phyloP scores from a whole-genome alignment of 2,797 vertebrate species.

The Zalophus californianus region DNA sequence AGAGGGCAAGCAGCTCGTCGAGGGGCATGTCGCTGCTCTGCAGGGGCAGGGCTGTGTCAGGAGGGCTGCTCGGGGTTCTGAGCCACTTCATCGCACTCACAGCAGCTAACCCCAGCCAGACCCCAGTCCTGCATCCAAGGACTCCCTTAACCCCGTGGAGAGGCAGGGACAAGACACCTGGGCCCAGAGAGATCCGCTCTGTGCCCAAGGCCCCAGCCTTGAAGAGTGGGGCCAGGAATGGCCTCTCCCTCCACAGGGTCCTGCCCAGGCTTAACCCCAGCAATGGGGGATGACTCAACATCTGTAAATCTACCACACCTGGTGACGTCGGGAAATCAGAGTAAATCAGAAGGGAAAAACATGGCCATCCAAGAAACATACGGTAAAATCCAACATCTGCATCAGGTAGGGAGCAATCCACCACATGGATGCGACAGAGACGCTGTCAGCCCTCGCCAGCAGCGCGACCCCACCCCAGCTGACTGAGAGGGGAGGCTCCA shows the following conservation, averaged over 20 bases:
- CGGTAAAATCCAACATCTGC: neutral
- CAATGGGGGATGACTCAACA: neutral
- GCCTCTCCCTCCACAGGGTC: neutral
- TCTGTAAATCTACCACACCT: neutral
- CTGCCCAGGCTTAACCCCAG: neutral
- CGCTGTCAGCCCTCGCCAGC: too few species aligned
- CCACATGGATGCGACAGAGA: fast-evolving
- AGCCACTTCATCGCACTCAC: neutral
- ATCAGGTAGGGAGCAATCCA: too few species aligned
- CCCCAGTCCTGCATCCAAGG: neutral
- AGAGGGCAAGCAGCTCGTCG: conserved; percentile 95
- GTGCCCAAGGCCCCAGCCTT: neutral
- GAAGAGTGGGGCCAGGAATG: neutral
- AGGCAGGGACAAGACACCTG: neutral
- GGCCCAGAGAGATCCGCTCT: neutral
- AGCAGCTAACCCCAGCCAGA: neutral
- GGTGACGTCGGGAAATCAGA: neutral
- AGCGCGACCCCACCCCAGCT: fast-evolving
- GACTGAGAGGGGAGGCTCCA: too few species aligned
- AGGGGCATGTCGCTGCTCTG: conserved; percentile 95
- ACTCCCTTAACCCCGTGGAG: neutral
- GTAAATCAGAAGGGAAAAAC: neutral
- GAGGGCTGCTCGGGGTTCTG: neutral
- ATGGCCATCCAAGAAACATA: neutral
- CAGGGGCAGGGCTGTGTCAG: conserved; percentile 63